Conservation (phyloP, 1,140 invertebrate species). For the Heliconius himera region DNA sequence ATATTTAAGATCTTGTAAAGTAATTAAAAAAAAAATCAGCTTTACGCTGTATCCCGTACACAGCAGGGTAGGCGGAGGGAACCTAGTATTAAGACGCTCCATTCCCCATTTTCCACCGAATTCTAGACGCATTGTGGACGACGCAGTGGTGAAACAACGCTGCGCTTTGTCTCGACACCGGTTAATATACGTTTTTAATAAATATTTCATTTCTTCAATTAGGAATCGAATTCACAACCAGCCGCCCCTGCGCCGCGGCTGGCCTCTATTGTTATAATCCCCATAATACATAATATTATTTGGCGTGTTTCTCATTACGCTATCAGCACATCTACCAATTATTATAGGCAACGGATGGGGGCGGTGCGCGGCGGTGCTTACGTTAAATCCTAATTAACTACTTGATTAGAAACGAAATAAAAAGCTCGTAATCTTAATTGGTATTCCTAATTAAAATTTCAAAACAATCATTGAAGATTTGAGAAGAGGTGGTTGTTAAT, state of each 20-base stretch:
- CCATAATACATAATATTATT: slow-evolving; percentile 19
- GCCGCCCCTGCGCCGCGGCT: not conserved
- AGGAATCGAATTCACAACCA: no score
- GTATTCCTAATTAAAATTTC: slow-evolving; percentile 63
- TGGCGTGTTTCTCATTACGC: slow-evolving; percentile 27
- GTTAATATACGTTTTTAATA: no score
- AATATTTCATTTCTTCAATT: no score
- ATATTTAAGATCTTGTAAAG: no score
- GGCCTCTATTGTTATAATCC: not conserved
- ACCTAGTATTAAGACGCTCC: no score
- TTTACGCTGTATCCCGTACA: no score
- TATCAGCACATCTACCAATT: slow-evolving; percentile 29
- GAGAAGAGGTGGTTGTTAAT: slow-evolving; percentile 20
- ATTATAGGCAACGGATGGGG: slow-evolving; percentile 31
- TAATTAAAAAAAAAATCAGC: no score
- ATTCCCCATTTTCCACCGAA: no score
- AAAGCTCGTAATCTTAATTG: slow-evolving; percentile 73
- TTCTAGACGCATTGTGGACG: no score
- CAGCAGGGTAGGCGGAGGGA: no score
- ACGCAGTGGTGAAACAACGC: no score
- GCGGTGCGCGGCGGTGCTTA: slow-evolving; percentile 40
- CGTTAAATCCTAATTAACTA: slow-evolving; percentile 71
- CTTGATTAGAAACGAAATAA: slow-evolving; percentile 69
- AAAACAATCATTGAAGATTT: slow-evolving; percentile 25
- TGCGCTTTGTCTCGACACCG: no score